Evolutionary conservation across 2,113 vertebrate species (phyloP), one percentile per base, ranked within the genome.

Genomic region (Dunckerocampus dactyliophorus): DNA sequence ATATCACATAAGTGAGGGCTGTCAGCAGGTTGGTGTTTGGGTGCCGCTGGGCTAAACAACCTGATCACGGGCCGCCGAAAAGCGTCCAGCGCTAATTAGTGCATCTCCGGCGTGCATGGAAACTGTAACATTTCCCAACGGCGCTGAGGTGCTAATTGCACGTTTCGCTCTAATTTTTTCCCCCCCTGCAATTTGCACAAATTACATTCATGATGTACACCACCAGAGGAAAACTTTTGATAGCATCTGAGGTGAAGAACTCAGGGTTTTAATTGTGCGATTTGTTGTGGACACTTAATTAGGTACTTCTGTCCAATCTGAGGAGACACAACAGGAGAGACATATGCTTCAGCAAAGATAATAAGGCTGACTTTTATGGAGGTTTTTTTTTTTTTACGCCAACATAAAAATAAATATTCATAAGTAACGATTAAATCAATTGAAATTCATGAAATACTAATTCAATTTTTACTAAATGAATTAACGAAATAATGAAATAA

Each of bases 1-100:
- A 55, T 45, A 63, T 72, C 10, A 64, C 47, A 75, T 15, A 16
- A 31, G 28, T 63, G 17, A 53, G 53, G 54, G 64, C 63, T 76
- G 62, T 76, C 50, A 60, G 65, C 20, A 22, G 51, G 47, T 71
- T 58, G 66, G 47, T 71, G 72, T 79, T 82, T 71, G 21, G 43
- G 65, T 61, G 78, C 74, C 70, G n/a, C 19, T 19, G 63, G 76
- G 74, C 72, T 65, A 71, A 81, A 84, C 74, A 71, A 71, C 62
- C 64, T 57, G 57, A 72, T 73, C 54, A 59, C 13, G 67, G 56
- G 42, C 55, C 51, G 60, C 50, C 20, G 47, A 28, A 70, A 60
- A 57, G 47, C 61, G 47, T 67, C 14, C 16, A 24, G 52, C 47
- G 54, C 61, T 71, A 65, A 80, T 83, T 76, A 80, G 45, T 45